Percentiles rank a stretch among this genome's conserved stretches.
These are phyloP conservation scores for Oryzias woworae DNA, from an alignment of 2,113 vertebrate species.

Conservation along the genomic window DNA sequence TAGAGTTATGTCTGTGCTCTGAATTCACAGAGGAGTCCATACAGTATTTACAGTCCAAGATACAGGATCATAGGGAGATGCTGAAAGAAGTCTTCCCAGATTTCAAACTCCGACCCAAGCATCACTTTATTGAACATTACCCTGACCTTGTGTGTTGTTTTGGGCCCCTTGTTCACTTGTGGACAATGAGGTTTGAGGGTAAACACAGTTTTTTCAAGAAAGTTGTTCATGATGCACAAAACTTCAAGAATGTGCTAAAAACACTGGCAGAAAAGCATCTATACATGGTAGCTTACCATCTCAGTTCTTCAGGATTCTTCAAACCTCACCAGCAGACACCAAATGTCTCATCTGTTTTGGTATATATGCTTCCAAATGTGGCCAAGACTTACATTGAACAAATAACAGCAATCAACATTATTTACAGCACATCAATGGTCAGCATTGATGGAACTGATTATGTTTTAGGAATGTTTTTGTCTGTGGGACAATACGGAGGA, in stretches of 20 bases:
- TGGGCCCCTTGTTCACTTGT: not conserved
- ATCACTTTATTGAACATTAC: too few relatives aligned
- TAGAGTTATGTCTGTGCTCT: constrained; percentile 16
- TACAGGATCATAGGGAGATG: constrained; percentile 2
- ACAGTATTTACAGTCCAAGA: constrained; percentile 4
- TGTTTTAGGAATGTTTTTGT: too few relatives aligned
- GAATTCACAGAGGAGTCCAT: constrained; percentile 5
- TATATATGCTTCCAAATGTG: too few relatives aligned
- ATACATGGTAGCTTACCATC: constrained; percentile 20
- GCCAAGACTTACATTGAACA: too few relatives aligned
- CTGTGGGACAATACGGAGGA: too few relatives aligned
- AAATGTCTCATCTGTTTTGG: too few relatives aligned
- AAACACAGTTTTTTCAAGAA: constrained; percentile 11
- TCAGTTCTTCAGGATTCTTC: constrained; percentile 2
- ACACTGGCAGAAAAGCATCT: constrained; percentile 21
- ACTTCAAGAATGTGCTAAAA: not conserved
- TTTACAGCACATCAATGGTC: too few relatives aligned
- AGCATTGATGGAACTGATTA: too few relatives aligned
- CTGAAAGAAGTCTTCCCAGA: not conserved
- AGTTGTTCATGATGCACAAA: constrained; percentile 1
- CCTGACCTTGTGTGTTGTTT: too few relatives aligned
- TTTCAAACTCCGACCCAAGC: too few relatives aligned
- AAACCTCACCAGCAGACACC: not conserved
- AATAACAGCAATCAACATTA: too few relatives aligned
- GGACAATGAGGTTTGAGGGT: constrained; percentile 9